A percentile compares a stretch with the other conserved stretches of the same genome.
phyloP scores from a whole-genome alignment of 1,140 invertebrate genomes.

The Potamilus streckersoni region DNA sequence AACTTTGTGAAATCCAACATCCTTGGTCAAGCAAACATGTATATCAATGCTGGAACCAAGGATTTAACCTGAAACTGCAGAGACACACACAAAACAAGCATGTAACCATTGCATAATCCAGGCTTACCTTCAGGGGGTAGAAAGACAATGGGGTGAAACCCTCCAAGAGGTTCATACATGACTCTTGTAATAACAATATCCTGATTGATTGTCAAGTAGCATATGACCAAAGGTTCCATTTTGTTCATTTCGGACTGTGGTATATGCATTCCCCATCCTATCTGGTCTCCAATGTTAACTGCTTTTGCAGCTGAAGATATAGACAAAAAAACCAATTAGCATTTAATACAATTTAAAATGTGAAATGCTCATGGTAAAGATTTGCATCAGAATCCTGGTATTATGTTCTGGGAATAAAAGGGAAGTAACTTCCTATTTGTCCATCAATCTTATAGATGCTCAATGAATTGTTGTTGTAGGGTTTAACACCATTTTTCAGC shows the following conservation, averaged over 20 bases:
- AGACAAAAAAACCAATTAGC: too few species aligned
- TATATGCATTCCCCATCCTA: constrained; percentile 29
- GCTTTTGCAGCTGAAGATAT: constrained; percentile 14
- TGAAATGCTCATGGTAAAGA: too few species aligned
- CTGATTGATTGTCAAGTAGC: constrained; percentile 62
- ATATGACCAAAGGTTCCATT: constrained; percentile 59
- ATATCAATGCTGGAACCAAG: neutral
- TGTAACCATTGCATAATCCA: neutral
- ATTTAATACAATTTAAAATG: too few species aligned
- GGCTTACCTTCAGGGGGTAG: constrained; percentile 49
- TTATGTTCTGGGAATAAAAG: too few species aligned
- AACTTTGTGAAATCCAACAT: too few species aligned
- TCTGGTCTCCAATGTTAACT: constrained; percentile 21
- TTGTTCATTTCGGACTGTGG: constrained; percentile 8
- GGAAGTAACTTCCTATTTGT: too few species aligned
- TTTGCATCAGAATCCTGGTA: too few species aligned
- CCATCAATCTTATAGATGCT: too few species aligned
- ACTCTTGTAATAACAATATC: constrained; percentile 55
- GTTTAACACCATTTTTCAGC: too few species aligned
- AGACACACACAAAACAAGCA: neutral
- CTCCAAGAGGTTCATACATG: constrained; percentile 60
- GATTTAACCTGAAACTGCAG: neutral
- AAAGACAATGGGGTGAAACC: constrained; percentile 58
- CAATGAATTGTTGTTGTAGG: too few species aligned
- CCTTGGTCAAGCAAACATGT: neutral